These are phyloP conservation scores for Cydia splendana DNA, from an alignment of 1,140 invertebrate species.

Conservation along the genomic window DNA sequence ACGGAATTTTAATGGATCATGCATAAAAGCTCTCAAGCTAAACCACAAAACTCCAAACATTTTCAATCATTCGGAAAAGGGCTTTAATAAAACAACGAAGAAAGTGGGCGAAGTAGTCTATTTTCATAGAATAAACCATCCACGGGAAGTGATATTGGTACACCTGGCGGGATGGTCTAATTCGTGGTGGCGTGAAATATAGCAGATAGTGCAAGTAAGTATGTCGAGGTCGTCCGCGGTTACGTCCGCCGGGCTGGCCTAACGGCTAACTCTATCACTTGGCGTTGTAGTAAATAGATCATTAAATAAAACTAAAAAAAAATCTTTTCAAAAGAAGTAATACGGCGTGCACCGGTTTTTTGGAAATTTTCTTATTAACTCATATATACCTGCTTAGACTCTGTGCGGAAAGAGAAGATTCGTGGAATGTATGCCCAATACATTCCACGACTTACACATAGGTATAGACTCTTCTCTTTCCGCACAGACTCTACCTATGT, in stretches of 20 bases:
- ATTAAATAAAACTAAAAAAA: not conserved
- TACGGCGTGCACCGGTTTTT: too few species aligned
- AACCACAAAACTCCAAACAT: not conserved
- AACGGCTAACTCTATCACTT: not conserved
- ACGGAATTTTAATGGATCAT: not conserved
- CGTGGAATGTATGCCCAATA: too few species aligned
- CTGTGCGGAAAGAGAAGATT: too few species aligned
- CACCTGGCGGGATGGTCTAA: constrained; percentile 15
- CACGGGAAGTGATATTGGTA: not conserved
- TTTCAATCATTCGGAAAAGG: not conserved
- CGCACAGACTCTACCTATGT: too few species aligned
- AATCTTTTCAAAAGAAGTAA: too few species aligned
- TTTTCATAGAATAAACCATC: not conserved
- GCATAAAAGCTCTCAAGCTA: not conserved
- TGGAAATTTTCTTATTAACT: too few species aligned
- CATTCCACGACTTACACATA: too few species aligned
- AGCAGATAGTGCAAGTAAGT: constrained; percentile 48
- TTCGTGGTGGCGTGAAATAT: constrained; percentile 3
- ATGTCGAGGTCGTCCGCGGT: constrained; percentile 46
- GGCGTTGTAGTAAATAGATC: not conserved
- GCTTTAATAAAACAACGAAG: not conserved
- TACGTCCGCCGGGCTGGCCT: not conserved
- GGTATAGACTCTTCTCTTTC: too few species aligned
- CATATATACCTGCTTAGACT: too few species aligned
- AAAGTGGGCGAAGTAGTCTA: constrained; percentile 5